Percentiles rank a stretch among this genome's conserved stretches.
These are phyloP conservation scores for Potorous gilbertii DNA, from an alignment of 2,797 vertebrate genomes.

Conservation along the genomic window DNA sequence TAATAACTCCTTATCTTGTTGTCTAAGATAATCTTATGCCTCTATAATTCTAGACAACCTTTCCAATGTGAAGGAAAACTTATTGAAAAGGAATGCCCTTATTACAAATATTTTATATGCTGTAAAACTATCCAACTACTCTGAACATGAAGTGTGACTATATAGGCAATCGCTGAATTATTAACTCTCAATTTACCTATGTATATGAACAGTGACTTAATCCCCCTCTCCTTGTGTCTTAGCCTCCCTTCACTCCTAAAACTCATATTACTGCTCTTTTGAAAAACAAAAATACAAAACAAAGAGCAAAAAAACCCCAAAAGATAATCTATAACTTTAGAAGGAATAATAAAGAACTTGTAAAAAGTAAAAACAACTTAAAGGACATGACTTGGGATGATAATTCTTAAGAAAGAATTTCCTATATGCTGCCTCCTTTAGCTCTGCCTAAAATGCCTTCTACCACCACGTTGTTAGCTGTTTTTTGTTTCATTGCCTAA, in stretches of 20 bases:
- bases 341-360: background rate
- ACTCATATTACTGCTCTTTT: background rate
- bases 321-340: background rate
- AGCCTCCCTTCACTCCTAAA: background rate
- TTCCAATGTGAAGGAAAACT: conserved; percentile 74
- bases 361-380: background rate
- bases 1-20: conserved; percentile 40
- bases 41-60: conserved; percentile 64
- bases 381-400: background rate
- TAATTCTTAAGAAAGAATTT: background rate
- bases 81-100: conserved; percentile 65
- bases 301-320: too few species aligned
- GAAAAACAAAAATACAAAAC: background rate
- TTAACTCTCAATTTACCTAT: background rate
- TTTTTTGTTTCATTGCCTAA: background rate
- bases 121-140: conserved; percentile 65
- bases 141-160: background rate
- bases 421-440: background rate
- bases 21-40: background rate
- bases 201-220: background rate
- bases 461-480: background rate
- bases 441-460: background rate
- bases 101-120: conserved; percentile 58
- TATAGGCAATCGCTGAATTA: background rate
- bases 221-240: background rate